Conservation (phyloP, 2,113 vertebrate genomes). For the Dipodomys spectabilis region DNA sequence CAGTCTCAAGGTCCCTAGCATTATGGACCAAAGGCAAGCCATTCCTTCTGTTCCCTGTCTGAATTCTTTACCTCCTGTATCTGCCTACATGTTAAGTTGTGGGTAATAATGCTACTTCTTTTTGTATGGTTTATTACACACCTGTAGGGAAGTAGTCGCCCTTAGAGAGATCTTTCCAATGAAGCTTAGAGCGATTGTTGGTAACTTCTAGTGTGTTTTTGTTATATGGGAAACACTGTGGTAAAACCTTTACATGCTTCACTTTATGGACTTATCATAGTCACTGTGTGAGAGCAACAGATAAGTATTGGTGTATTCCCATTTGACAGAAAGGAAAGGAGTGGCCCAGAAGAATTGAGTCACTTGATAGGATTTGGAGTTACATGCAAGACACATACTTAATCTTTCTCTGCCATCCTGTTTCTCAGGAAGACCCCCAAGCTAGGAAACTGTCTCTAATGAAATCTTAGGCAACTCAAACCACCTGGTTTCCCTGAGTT, state of each 20-base stretch:
- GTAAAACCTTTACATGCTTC: background rate
- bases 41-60: background rate
- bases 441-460: background rate
- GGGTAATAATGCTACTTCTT: background rate
- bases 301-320: background rate
- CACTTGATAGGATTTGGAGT: background rate
- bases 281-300: background rate
- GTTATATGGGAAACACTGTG: background rate
- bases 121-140: background rate
- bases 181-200: background rate
- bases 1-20: background rate
- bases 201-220: background rate
- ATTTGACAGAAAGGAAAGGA: background rate
- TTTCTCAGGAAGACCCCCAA: background rate
- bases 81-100: background rate
- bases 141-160: background rate
- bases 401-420: background rate
- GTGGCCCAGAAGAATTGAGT: background rate
- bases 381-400: background rate
- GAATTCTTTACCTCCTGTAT: background rate
- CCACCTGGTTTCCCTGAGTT: background rate
- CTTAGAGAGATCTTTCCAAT: background rate
- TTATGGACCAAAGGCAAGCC: background rate
- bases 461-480: background rate
- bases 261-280: background rate